Percentiles rank a stretch among this genome's conserved stretches.
phyloP scores from a whole-genome alignment of 2,888 invertebrate species.

The Mystacides longicornis region DNA sequence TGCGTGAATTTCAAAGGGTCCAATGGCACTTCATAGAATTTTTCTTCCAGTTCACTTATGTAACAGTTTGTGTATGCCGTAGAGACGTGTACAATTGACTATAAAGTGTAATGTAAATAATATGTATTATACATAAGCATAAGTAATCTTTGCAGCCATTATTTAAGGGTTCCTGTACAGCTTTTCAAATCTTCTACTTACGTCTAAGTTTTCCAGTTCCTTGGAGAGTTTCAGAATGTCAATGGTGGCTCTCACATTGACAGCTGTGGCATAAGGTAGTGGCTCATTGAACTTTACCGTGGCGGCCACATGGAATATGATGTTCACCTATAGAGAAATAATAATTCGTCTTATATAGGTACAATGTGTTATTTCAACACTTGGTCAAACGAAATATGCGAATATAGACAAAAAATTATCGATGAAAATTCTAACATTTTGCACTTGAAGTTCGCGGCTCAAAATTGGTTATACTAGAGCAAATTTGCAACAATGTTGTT shows the following conservation, averaged over 20 bases:
- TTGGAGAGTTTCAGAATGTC: conserved; percentile 65
- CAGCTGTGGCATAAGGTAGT: conserved; percentile 64
- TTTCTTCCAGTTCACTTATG: conserved; percentile 52
- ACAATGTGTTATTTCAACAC: too few relatives aligned
- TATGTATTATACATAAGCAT: too few relatives aligned
- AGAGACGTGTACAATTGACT: conserved; percentile 69
- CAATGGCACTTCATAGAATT: conserved; percentile 53
- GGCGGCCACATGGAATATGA: conserved; percentile 84
- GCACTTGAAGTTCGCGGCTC: too few relatives aligned
- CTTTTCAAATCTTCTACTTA: too few relatives aligned
- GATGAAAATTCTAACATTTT: too few relatives aligned
- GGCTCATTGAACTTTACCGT: conserved; percentile 86
- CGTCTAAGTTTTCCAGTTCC: conserved; percentile 64
- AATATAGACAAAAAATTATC: too few relatives aligned
- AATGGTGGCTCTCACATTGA: conserved; percentile 67
- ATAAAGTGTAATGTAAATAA: conserved; percentile 27
- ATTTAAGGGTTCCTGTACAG: too few relatives aligned
- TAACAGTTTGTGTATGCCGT: conserved; percentile 75
- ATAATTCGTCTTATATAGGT: too few relatives aligned
- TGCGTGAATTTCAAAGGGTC: conserved; percentile 45
- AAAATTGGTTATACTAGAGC: too few relatives aligned
- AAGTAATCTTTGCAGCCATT: too few relatives aligned
- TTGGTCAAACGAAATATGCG: too few relatives aligned
- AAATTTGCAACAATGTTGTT: too few relatives aligned
- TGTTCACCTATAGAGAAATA: conserved; percentile 47